phyloP scores from a whole-genome alignment of 2,888 invertebrate species.

The Himalopsyche japonica region DNA sequence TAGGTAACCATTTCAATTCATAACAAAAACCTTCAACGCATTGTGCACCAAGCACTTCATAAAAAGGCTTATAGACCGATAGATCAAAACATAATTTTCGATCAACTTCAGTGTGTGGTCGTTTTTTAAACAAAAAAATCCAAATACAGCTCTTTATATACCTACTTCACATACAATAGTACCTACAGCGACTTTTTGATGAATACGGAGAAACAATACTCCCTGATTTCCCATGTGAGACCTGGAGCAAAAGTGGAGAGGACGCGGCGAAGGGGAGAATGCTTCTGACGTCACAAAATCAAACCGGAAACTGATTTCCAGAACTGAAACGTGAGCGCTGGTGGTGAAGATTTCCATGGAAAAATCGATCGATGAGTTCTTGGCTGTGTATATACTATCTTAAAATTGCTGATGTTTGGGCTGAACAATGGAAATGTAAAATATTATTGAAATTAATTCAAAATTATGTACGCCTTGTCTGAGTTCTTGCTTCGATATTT shows the following conservation, averaged over 20 bases:
- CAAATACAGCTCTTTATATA: neutral
- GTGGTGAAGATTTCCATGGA: neutral
- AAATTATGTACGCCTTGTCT: too few species aligned
- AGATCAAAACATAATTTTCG: too few species aligned
- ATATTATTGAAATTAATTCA: too few species aligned
- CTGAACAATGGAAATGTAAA: too few species aligned
- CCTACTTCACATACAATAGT: neutral
- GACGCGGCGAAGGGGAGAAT: neutral
- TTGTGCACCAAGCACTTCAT: too few species aligned
- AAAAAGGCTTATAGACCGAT: too few species aligned
- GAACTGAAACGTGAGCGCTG: neutral
- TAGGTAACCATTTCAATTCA: too few species aligned
- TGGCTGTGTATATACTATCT: neutral
- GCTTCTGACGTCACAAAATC: conserved; percentile 2
- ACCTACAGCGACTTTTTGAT: conserved; percentile 30
- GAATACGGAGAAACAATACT: conserved; percentile 34
- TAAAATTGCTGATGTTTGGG: too few species aligned
- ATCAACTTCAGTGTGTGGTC: too few species aligned
- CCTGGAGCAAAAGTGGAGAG: neutral
- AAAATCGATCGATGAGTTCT: neutral
- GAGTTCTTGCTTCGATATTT: too few species aligned
- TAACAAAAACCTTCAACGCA: too few species aligned
- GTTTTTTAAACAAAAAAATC: neutral
- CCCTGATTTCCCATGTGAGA: conserved; percentile 31
- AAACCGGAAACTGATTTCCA: neutral